Percentiles rank a stretch among this genome's conserved stretches.
Conservation (phyloP, 2,113 vertebrate species). For the Terrapene triunguis region DNA sequence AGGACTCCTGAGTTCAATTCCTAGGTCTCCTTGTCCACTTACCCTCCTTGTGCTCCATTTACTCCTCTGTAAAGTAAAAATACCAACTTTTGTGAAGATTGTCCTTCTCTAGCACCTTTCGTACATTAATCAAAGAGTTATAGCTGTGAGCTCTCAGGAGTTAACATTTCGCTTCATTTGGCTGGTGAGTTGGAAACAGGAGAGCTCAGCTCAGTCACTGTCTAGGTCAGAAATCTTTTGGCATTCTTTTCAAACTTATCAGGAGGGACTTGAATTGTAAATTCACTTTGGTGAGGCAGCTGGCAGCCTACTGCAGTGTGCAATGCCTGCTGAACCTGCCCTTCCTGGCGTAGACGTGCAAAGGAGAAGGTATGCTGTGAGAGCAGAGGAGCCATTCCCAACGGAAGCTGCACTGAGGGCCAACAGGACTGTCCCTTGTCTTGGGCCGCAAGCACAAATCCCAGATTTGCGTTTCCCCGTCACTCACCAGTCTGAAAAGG, state of each 20-base stretch:
- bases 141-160: neutral
- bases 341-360: constrained; percentile 67
- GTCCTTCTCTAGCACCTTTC: neutral
- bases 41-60: neutral
- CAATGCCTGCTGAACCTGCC: constrained; percentile 69
- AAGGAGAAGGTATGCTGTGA: constrained; percentile 69
- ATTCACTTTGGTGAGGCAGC: constrained; percentile 59
- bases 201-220: constrained; percentile 36
- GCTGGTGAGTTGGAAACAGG: neutral
- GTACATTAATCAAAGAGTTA: neutral
- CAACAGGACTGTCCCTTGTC: rapidly evolving
- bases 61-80: neutral
- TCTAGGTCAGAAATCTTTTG: constrained; percentile 47
- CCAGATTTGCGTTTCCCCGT: neutral
- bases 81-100: neutral
- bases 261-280: constrained; percentile 63
- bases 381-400: constrained; percentile 48
- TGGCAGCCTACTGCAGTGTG: constrained; percentile 59
- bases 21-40: constrained; percentile 12
- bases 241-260: constrained; percentile 68
- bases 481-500: neutral
- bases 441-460: neutral
- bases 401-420: constrained; percentile 3
- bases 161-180: neutral
- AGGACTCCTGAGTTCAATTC: constrained; percentile 50